Base-by-base conservation (phyloP, 2,797 vertebrate genomes). In the Polyboroides typus region DNA sequence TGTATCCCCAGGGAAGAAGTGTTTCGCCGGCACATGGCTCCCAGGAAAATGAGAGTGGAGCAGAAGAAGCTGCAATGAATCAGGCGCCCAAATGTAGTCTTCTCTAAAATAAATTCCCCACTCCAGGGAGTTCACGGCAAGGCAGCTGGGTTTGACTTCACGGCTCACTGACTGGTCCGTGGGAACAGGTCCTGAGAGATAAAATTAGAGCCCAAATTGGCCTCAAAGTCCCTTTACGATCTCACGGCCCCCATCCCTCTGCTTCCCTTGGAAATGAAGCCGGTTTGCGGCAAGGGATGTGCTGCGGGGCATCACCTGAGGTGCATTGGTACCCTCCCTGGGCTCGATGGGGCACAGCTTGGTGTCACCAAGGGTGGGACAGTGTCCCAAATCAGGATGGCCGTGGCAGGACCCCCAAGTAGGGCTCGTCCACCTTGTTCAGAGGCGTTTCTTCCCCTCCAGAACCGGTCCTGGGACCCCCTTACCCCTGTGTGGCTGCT, bases 1-100 rank as follows among this genome's bases (percentile, higher is more conserved):
- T 55, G 5, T 14, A 45, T 50, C 48, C 36, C 42, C 42, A 50
- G 11, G 15, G 53, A 73, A 73, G 79, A 56, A 73, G 27, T 6
- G 2, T 47, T 72, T 62, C 1, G 2, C 20, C 2, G 2, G n/a
- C 33, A 31, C 2, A 0, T 33, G n/a, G n/a, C 23, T 84, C 68
- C n/a, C 44, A 18, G 60, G 48, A 60, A 78, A 66, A 83, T 21
- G 16, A 63, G 33, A 9, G 12, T 12, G 15, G 55, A 68, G 33
- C 48, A 56, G 55, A 12, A 63, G 63, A 63, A 86, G 15, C 8
- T 31, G 19, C 1, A 4, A 40, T n/a, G 25, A 33, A 52, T 58
- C 29, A 25, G 31, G 23, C 2, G 7, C 19, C 44, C 44, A 11
- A 4, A 70, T 47, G 56, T 45, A 22, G 6, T 33, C 36, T 50